These are phyloP conservation scores for Danionella dracula DNA, from an alignment of 2,797 vertebrate genomes.

Conservation along the genomic window DNA sequence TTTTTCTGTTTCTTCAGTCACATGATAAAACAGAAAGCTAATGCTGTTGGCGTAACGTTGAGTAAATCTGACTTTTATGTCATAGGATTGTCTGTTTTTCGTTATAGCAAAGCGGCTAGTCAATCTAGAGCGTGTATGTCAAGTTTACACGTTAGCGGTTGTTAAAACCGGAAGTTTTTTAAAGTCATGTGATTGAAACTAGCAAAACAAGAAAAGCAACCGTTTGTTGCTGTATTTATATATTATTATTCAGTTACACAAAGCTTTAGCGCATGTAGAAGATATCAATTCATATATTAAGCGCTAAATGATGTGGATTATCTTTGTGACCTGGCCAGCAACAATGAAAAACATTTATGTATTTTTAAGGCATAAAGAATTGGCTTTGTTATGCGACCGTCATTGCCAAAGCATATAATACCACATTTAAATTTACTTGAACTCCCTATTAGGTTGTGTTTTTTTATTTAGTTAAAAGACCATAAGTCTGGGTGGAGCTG, in stretches of 20 bases:
- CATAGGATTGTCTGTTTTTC: too few species aligned
- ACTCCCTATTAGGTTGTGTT: too few species aligned
- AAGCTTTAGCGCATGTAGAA: not conserved
- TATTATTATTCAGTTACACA: not conserved
- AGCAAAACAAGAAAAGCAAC: not conserved
- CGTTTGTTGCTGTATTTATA: not conserved
- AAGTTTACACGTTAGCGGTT: not conserved
- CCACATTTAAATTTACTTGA: too few species aligned
- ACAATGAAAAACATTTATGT: too few species aligned
- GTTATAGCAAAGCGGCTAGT: too few species aligned
- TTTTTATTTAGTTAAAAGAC: too few species aligned
- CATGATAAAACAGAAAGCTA: not conserved
- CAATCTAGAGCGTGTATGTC: not conserved
- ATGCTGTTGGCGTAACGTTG: not conserved
- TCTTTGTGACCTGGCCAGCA: not conserved
- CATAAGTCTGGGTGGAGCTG: not conserved
- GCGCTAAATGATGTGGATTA: not conserved
- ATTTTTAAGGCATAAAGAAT: too few species aligned
- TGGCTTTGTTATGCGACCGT: too few species aligned
- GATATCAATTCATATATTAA: not conserved
- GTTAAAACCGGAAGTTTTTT: not conserved
- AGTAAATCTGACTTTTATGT: not conserved
- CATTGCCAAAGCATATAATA: too few species aligned
- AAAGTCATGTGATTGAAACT: slow-evolving; percentile 4
- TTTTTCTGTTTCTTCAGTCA: slow-evolving; percentile 17